Percentiles rank a stretch among this genome's conserved stretches.
phyloP scores from a whole-genome alignment of 2,113 vertebrate species.

The Ellobius talpinus region DNA sequence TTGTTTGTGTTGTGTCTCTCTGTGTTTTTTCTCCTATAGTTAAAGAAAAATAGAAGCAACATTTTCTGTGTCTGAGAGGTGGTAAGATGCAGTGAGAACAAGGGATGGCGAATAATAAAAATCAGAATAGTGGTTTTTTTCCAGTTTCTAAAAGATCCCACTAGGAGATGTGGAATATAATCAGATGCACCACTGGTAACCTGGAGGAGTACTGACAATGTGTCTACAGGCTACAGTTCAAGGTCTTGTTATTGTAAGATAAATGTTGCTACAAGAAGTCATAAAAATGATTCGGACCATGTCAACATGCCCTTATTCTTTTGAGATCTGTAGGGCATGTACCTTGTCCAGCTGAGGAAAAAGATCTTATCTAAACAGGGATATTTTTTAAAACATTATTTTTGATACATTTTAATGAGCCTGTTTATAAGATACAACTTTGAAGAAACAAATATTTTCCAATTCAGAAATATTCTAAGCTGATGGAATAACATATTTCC shows the following conservation, averaged over 20 bases:
- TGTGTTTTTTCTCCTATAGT: conserved; percentile 45
- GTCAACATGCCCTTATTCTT: background rate
- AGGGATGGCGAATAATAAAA: conserved; percentile 26
- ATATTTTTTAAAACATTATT: background rate
- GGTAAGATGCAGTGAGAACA: conserved; percentile 63
- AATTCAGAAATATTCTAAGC: background rate
- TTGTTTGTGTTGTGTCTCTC: background rate
- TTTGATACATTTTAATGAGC: background rate
- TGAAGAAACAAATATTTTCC: background rate
- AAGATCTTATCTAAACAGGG: background rate
- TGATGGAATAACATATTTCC: background rate
- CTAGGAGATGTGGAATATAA: conserved; percentile 52
- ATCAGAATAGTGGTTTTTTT: conserved; percentile 19
- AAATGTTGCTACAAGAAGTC: conserved; percentile 4
- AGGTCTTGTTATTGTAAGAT: conserved; percentile 30
- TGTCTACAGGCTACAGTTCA: background rate
- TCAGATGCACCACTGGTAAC: conserved; percentile 38
- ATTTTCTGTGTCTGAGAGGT: conserved; percentile 64
- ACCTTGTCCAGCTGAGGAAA: background rate
- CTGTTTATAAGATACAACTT: background rate
- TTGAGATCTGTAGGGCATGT: conserved; percentile 32
- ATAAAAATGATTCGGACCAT: background rate
- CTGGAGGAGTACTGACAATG: conserved; percentile 21
- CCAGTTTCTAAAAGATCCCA: conserved; percentile 64
- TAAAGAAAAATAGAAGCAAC: conserved; percentile 62